These are phyloP conservation scores for Pristionchus exspectatus DNA, from an alignment of 2,888 invertebrate genomes.

Conservation along the genomic window DNA sequence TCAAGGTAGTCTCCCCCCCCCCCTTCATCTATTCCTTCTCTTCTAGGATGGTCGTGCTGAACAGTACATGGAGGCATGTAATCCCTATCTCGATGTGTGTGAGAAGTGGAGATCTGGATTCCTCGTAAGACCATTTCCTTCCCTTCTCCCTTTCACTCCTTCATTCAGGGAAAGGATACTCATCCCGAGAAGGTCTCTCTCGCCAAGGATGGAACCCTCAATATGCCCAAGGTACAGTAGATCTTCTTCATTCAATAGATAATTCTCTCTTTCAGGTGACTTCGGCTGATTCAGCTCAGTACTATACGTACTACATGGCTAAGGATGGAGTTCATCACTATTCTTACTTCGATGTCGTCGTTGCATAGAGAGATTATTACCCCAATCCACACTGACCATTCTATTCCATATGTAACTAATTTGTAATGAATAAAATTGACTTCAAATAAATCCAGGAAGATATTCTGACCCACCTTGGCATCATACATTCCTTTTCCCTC, in stretches of 20 bases:
- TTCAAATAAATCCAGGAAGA: constrained; percentile 54
- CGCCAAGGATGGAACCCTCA: constrained; percentile 48
- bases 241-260: not conserved
- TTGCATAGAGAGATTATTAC: not conserved
- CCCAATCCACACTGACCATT: not conserved
- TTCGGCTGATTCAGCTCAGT: constrained; percentile 27
- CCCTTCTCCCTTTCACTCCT: not conserved
- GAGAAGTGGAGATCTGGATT: constrained; percentile 53
- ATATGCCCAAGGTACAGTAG: constrained; percentile 43
- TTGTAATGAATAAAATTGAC: constrained; percentile 44
- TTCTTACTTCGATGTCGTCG: constrained; percentile 43
- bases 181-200: constrained; percentile 36
- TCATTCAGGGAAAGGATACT: constrained; percentile 38
- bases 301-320: constrained; percentile 52
- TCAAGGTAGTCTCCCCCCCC: constrained; percentile 1
- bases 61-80: constrained; percentile 53
- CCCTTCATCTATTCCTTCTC: not conserved
- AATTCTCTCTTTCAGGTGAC: constrained; percentile 37
- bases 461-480: constrained; percentile 36
- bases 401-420: not conserved
- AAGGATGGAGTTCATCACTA: constrained; percentile 51
- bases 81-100: constrained; percentile 47
- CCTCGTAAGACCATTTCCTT: not conserved
- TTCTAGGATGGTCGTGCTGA: constrained; percentile 32
- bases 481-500: not conserved